Base-by-base conservation (phyloP, 2,113 vertebrate genomes). In the Crotalus helleri region DNA sequence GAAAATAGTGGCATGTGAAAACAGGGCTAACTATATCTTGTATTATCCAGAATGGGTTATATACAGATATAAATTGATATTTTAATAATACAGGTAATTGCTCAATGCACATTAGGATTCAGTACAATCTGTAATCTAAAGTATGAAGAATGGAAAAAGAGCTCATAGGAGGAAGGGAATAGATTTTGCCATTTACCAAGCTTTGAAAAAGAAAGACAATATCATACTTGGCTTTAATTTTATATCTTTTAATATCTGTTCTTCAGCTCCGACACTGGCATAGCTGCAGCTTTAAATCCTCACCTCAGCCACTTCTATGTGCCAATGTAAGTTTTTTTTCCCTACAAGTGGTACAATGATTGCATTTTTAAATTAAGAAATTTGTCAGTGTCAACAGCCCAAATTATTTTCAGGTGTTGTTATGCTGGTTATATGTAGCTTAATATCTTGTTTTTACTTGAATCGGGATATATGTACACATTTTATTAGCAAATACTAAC, bases 221-320 rank as follows among this genome's bases (percentile, higher is more conserved):
- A 61, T 94, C 89, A 74, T 96, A 94, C 74, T 88, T 94, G 93
- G 85, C 90, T 96, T 94, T 91, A 91, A 91, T 93, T 95, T 96
- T 87, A 58, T 94, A 0, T 96, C 94, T 96, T 96, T 96, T 94
- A 97, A 96, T 96, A 91, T 97, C 96, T 97, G 87, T 97, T 96
- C 96, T 96, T 96, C 94, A 97, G 94, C 96, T 97, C 93, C 96
- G 95, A 93, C 96, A 96, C 93, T 96, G 97, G 95, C 96, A 96
- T 96, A 97, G 96, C 95, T 97, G 96, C 88, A 93, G 96, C 96
- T 97, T 97, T 97, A 97, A 97, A 90, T 97, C 96, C 94, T 96
- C 96, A 94, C 96, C 96, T 96, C 96, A 97, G 97, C 96, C 95
- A 95, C 96, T 97, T 96, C 96, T 97, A 91, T 96, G 95, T 97